Percentiles rank a stretch among this genome's conserved stretches.
Evolutionary conservation across 2,113 vertebrate genomes (phyloP).

Genomic region (Psittacula cyanocephala): DNA sequence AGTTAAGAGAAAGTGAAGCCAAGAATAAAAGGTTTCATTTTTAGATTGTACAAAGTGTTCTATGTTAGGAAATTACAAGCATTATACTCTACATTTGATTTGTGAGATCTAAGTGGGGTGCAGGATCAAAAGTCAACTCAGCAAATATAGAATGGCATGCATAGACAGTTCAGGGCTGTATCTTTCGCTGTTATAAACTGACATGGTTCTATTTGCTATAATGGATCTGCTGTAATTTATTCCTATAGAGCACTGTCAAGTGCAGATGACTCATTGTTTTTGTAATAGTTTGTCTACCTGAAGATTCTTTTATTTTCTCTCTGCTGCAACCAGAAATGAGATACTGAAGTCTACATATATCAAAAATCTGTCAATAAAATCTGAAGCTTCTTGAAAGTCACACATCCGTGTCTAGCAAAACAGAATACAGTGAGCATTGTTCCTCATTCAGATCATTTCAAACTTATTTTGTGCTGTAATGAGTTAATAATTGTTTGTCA

Average conservation of each 20-base stretch:
- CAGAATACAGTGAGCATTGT: neutral
- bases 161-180: neutral
- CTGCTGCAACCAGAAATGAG: neutral
- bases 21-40: neutral
- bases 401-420: accelerated
- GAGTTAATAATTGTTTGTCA: neutral
- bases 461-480: neutral
- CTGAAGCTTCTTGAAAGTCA: neutral
- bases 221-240: neutral
- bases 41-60: neutral
- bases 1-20: neutral
- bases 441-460: neutral
- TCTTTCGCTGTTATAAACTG: neutral
- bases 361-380: neutral
- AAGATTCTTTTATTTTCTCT: neutral
- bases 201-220: neutral
- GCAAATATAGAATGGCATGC: neutral
- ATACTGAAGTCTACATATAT: neutral
- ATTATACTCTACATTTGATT: neutral
- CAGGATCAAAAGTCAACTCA: neutral
- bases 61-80: neutral
- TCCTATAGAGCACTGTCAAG: neutral
- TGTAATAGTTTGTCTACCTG: neutral
- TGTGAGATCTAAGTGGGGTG: neutral
- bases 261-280: neutral